Base-by-base conservation (phyloP, 1,140 invertebrate species). In the Bombus superbus region DNA sequence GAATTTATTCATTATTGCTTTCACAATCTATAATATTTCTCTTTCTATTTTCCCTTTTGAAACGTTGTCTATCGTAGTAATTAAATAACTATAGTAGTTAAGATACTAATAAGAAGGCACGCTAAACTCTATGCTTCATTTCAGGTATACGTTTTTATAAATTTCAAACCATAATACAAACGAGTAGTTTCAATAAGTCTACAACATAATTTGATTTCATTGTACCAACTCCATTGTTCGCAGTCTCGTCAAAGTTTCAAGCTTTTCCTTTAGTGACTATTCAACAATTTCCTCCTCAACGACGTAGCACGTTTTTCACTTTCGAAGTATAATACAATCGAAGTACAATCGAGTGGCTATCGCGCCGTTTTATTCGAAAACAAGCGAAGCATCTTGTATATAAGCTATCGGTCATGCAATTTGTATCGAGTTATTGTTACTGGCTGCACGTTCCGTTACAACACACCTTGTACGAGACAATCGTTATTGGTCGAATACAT, bases 381-480 rank as follows among this genome's bases (percentile, higher is more conserved):
- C 2, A 44, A n/a, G 5, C 72, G 81, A 76, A 47, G 47, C 47
- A 59, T 57, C 47, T n/a, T 53, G 28, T 28, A n/a, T 62, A 62
- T 68, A 69, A 40, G 73, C 73, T 44, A 44, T 68, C 13, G 18
- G 22, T 28, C 28, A 38, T 28, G 75, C 44, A 71, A 47, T 25
- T 78, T 53, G 38, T 71, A 79, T 84, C 82, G 75, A 78, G 74
- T 78, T 79, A 84, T 79, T 78, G 75, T 47, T 44, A 84, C 22
- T 38, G 59, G 53, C 6, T 79, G 82, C 53, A 71, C 77, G 82
- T 38, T 78, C 82, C 75, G 71, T 84, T 84, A 84, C 75, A 84
- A 62, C 53, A 25, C 28, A 40, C 40, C 44, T 69, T 59, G 66
- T 25, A 18, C 64, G 75, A 84, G 74, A 79, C 82, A 79, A 84